These are phyloP conservation scores for Diuraphis noxia DNA, from an alignment of 1,140 invertebrate genomes.

Conservation along the genomic window DNA sequence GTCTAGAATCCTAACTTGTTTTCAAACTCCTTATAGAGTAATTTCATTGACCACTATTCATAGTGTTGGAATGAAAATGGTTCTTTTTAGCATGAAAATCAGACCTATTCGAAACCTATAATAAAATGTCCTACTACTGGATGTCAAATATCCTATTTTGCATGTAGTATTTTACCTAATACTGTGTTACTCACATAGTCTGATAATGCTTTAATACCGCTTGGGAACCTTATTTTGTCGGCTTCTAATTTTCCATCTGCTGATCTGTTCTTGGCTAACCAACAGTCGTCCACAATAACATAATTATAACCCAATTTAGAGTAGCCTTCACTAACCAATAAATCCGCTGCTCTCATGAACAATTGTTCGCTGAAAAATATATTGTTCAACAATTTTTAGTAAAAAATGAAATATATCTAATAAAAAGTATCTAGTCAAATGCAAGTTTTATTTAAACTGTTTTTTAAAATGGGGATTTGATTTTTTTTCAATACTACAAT, in stretches of 20 bases:
- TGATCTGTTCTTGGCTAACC: slow-evolving; percentile 64
- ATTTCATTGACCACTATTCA: not conserved
- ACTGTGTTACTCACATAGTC: slow-evolving; percentile 64
- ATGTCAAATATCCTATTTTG: not conserved
- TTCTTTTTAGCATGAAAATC: not conserved
- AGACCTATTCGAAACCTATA: not conserved
- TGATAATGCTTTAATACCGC: slow-evolving; percentile 65
- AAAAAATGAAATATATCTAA: not conserved
- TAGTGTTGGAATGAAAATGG: not conserved
- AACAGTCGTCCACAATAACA: slow-evolving; percentile 69
- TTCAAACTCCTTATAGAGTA: not conserved
- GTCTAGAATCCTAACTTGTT: not conserved
- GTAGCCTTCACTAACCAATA: slow-evolving; percentile 65
- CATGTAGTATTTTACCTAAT: not conserved
- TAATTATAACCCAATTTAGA: slow-evolving; percentile 66
- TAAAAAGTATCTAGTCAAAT: too few species aligned
- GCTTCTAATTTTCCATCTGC: slow-evolving; percentile 62
- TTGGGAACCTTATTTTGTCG: slow-evolving; percentile 66
- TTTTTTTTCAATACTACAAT: not conserved
- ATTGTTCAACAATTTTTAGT: not conserved
- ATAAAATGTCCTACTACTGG: not conserved
- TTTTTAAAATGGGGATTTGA: too few species aligned
- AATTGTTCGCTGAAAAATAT: slow-evolving; percentile 63
- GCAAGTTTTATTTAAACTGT: not conserved
- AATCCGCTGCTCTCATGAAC: slow-evolving; percentile 66